phyloP scores from a whole-genome alignment of 2,888 invertebrate species.

The Campopleginae sp. region DNA sequence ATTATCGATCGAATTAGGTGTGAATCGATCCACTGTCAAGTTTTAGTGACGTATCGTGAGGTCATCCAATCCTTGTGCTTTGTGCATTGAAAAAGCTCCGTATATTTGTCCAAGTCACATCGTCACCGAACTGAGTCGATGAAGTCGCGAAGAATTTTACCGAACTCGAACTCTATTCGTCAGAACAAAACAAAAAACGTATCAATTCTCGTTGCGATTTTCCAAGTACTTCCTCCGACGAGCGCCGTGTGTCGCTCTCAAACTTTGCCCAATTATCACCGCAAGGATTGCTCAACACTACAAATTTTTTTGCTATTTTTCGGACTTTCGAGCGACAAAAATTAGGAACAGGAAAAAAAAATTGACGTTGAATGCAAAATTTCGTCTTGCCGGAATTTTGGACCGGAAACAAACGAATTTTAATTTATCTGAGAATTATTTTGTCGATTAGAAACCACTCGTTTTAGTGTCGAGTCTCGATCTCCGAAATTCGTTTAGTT shows the following conservation, averaged over 20 bases:
- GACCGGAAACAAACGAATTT: not conserved
- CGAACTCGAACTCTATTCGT: constrained; percentile 19
- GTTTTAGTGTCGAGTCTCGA: not conserved
- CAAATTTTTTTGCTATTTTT: not conserved
- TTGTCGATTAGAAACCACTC: not conserved
- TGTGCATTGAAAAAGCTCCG: not conserved
- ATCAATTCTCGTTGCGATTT: constrained; percentile 6
- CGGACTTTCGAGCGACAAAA: not conserved
- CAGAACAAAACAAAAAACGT: not conserved
- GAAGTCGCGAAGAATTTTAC: not conserved
- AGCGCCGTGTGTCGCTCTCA: not conserved
- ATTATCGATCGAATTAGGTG: constrained; percentile 1
- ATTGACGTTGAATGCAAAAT: no score
- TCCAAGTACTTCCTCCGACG: not conserved
- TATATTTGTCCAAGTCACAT: not conserved
- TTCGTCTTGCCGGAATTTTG: no score
- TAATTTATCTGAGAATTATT: not conserved
- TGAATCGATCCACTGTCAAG: not conserved
- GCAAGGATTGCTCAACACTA: not conserved
- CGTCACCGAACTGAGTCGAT: not conserved
- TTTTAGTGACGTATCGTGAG: not conserved
- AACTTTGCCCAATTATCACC: not conserved
- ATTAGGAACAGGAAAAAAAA: not conserved
- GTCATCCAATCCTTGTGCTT: not conserved
- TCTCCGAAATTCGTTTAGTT: not conserved